These are phyloP conservation scores for Xestia sexstrigata DNA, from an alignment of 2,888 invertebrate genomes.

Conservation along the genomic window DNA sequence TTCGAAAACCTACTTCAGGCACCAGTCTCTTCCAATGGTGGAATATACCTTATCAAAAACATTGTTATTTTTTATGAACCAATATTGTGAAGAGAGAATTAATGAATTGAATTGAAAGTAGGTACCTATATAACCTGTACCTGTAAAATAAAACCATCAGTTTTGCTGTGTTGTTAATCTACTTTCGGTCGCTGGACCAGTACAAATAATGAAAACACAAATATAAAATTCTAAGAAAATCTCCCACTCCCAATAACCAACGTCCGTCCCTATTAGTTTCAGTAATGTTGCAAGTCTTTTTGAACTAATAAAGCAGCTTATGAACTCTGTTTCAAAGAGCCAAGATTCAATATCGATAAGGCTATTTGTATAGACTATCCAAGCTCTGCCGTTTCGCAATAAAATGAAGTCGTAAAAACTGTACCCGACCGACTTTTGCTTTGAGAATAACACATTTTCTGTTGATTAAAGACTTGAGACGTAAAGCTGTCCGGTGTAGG, in stretches of 20 bases:
- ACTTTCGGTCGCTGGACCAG: not conserved
- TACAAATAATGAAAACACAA: not conserved
- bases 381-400: slow-evolving; percentile 47
- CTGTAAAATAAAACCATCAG: not conserved
- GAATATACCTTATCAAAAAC: too few relatives aligned
- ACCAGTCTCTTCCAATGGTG: too few relatives aligned
- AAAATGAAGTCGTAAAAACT: slow-evolving; percentile 55
- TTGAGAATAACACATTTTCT: slow-evolving; percentile 47
- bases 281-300: slow-evolving; percentile 13
- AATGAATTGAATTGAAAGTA: too few relatives aligned
- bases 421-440: slow-evolving; percentile 40
- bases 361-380: slow-evolving; percentile 35
- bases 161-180: not conserved
- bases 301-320: slow-evolving; percentile 24
- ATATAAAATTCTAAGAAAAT: slow-evolving; percentile 30
- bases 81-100: too few relatives aligned
- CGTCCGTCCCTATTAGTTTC: slow-evolving; percentile 21
- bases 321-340: slow-evolving; percentile 42
- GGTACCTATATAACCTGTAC: too few relatives aligned
- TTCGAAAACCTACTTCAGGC: too few relatives aligned
- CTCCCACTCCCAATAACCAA: slow-evolving; percentile 2
- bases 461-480: slow-evolving; percentile 44
- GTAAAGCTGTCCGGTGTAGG: not conserved
- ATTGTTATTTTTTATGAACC: too few relatives aligned
- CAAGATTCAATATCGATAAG: slow-evolving; percentile 53